Base-by-base conservation (phyloP, 1,140 invertebrate species). In the Plectrocnemia conspersa region DNA sequence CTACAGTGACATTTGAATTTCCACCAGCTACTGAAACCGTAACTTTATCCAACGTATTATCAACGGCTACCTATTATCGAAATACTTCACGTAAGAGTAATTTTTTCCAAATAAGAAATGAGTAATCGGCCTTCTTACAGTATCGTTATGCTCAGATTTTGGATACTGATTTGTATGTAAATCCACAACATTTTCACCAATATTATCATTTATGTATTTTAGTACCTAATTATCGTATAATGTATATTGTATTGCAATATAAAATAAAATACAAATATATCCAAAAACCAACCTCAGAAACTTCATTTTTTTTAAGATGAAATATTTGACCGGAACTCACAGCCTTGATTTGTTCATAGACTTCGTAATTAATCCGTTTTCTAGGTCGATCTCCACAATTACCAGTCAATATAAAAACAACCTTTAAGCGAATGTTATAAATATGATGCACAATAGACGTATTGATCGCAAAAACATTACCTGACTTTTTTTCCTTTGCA, bases 391-490 rank as follows among this genome's bases (percentile, higher is more conserved):
- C 77, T 10, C 78, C 79, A 68, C 86, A 88, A 64, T 85, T 81
- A 2, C 85, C 86, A 2, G 85, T 88, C 69, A 88, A 72, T 0
- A 88, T 80, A 68, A 88, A 88, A 27, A 86, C 83, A 44, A 87
- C 79, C 85, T 86, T n/a, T n/a, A 29, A 7, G 27, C 27, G n/a
- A 29, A 29, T 7, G n/a, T 7, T 29, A 29, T 29, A 29, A 7
- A 29, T 29, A 29, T 29, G 27, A 29, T 29, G n/a, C n/a, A 29
- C 27, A 29, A 19, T 5, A 35, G 11, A 13, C 13, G 2, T 38
- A 3, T 3, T 24, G 27, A 7, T 7, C n/a, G 6, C n/a, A 29
- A 7, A 32, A 25, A 47, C 47, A 62, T 68, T 65, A 85, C 83
- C 76, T 84, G 82, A 60, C 78, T 81, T 63, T 85, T 78, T 66